Evolutionary conservation across 1,140 invertebrate species (phyloP).

Genomic region (Drosophila ananassae): DNA sequence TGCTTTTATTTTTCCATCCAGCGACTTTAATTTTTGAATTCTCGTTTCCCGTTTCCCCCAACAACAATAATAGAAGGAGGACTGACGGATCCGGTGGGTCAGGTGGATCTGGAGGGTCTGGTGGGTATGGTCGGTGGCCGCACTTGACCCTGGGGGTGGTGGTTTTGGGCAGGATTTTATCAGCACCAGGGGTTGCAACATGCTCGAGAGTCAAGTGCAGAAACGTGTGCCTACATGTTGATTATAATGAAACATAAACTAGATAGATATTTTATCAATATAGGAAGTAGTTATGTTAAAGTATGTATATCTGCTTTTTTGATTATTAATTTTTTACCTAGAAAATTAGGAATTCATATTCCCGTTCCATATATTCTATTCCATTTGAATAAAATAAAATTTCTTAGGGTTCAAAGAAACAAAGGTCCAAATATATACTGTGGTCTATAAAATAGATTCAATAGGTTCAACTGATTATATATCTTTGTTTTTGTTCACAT

Average conservation of each 20-base stretch:
- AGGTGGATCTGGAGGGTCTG: conserved; percentile 70
- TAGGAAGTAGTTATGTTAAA: conserved; percentile 1
- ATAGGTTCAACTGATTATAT: conserved; percentile 5
- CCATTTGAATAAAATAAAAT: too few relatives aligned
- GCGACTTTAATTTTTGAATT: conserved; percentile 75
- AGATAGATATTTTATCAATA: conserved; percentile 15
- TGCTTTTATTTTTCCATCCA: conserved; percentile 57
- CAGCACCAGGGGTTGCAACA: conserved; percentile 61
- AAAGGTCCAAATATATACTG: background rate
- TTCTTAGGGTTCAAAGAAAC: background rate
- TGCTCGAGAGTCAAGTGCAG: conserved; percentile 78
- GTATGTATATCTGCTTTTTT: background rate
- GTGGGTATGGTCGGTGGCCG: conserved; percentile 64
- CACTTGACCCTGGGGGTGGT: conserved; percentile 69
- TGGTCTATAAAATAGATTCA: background rate
- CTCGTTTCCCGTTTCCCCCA: conserved; percentile 42
- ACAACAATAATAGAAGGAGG: conserved; percentile 31
- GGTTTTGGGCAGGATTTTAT: conserved; percentile 50
- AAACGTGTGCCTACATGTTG: conserved; percentile 76
- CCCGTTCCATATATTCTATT: too few relatives aligned
- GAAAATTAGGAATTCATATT: background rate
- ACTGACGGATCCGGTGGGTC: conserved; percentile 24
- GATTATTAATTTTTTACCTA: background rate
- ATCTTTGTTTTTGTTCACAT: conserved; percentile 9
- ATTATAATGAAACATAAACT: conserved; percentile 46